phyloP scores from a whole-genome alignment of 2,113 vertebrate species.

The Diphyllodes magnificus region DNA sequence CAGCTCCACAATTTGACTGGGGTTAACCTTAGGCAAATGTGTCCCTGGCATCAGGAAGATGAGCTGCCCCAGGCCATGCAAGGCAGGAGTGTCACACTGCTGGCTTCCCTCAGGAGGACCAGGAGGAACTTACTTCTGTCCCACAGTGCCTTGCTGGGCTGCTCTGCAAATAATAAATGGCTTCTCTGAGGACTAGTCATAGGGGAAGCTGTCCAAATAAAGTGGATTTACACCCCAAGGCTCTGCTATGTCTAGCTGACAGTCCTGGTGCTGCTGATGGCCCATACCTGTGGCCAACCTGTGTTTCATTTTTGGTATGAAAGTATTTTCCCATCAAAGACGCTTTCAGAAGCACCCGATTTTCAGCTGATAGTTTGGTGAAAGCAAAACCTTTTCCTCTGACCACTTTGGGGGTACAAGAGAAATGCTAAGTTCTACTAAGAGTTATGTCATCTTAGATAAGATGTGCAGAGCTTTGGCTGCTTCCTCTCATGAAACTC shows the following conservation, averaged over 20 bases:
- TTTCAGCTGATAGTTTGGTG: not conserved
- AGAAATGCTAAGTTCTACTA: not conserved
- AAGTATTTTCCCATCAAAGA: constrained; percentile 6
- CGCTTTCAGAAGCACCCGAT: not conserved
- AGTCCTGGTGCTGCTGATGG: not conserved
- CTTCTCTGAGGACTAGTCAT: not conserved
- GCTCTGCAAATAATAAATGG: not conserved
- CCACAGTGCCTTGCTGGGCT: not conserved
- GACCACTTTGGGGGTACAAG: not conserved
- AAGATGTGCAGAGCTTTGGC: not conserved
- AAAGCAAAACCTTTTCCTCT: constrained; percentile 16
- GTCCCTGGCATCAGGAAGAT: not conserved
- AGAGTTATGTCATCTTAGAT: not conserved
- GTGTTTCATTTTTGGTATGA: not conserved
- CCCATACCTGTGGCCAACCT: not conserved
- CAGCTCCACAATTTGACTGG: not conserved
- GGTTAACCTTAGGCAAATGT: not conserved
- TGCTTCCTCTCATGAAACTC: not conserved
- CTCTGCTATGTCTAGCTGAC: not conserved
- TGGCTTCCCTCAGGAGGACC: not conserved
- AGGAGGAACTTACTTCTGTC: not conserved
- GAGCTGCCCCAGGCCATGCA: not conserved
- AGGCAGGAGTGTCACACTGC: not conserved
- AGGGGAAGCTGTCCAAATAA: not conserved
- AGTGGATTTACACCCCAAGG: not conserved